Conservation (phyloP, 2,797 vertebrate species). For the Vespertilio murinus region DNA sequence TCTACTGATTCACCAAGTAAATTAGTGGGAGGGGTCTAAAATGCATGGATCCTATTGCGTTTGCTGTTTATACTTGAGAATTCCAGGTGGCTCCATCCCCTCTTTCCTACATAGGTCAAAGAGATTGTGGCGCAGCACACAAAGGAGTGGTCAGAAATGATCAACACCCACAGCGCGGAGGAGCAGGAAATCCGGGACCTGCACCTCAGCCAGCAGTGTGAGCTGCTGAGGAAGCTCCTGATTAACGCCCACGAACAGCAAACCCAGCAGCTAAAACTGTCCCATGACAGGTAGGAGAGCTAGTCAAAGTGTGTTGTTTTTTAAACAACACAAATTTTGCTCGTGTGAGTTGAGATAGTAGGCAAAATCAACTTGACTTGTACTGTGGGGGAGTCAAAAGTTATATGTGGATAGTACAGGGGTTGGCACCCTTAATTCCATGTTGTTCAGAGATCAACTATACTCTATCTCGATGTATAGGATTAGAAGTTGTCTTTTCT, state of each 20-base stretch:
- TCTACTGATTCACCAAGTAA: not conserved
- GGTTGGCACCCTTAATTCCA: not conserved
- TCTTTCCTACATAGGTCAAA: conserved; percentile 89
- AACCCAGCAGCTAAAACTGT: conserved; percentile 93
- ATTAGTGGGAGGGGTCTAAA: not conserved
- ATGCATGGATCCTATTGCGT: not conserved
- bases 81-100: not conserved
- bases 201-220: conserved; percentile 96
- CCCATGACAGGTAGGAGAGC: conserved; percentile 92
- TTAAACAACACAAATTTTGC: not conserved
- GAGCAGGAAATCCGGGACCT: conserved; percentile 94
- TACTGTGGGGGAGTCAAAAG: not conserved
- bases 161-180: conserved; percentile 92
- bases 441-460: not conserved
- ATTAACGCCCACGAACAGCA: conserved; percentile 94
- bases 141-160: conserved; percentile 98
- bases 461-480: not conserved
- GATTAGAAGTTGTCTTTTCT: conserved; percentile 20
- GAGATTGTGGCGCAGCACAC: conserved; percentile 97
- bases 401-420: not conserved
- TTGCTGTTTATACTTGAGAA: not conserved
- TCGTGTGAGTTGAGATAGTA: not conserved
- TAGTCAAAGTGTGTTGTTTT: too few relatives aligned
- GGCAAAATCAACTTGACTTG: not conserved
- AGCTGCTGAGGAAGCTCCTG: conserved; percentile 93